A percentile compares a stretch with the other conserved stretches of the same genome.
Evolutionary conservation across 2,888 invertebrate genomes (phyloP).

Genomic region (Choristoneura rosaceana): DNA sequence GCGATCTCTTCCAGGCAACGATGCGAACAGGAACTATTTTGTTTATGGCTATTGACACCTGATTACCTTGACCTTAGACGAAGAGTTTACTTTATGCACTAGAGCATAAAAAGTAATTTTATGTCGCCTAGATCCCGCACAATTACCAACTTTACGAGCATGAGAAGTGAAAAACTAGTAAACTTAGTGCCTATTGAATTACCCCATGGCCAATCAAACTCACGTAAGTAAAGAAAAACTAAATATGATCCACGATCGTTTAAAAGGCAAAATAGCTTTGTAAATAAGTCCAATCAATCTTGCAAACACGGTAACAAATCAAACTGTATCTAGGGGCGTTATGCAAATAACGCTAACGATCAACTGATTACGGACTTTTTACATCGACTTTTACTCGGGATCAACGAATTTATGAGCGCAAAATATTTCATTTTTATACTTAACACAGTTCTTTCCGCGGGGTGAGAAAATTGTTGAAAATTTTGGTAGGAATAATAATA

Average conservation of each 20-base stretch:
- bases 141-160: too few species aligned
- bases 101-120: too few species aligned
- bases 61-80: too few species aligned
- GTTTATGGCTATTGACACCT: too few species aligned
- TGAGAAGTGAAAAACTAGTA: too few species aligned
- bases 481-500: too few species aligned
- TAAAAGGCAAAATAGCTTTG: slow-evolving; percentile 19
- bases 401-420: slow-evolving; percentile 20
- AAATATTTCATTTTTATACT: slow-evolving; percentile 10
- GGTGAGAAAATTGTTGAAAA: background rate
- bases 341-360: slow-evolving; percentile 35
- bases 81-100: too few species aligned
- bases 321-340: slow-evolving; percentile 38
- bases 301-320: slow-evolving; percentile 36
- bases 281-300: slow-evolving; percentile 37
- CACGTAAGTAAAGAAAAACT: slow-evolving; percentile 7
- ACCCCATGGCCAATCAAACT: background rate
- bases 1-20: too few species aligned
- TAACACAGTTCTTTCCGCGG: background rate
- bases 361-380: slow-evolving; percentile 28
- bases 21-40: too few species aligned
- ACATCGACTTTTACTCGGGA: slow-evolving; percentile 19
- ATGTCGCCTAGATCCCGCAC: too few species aligned
- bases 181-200: too few species aligned
- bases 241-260: slow-evolving; percentile 8